These are phyloP conservation scores for Byasa hedistus DNA, from an alignment of 2,888 invertebrate genomes.

Conservation along the genomic window DNA sequence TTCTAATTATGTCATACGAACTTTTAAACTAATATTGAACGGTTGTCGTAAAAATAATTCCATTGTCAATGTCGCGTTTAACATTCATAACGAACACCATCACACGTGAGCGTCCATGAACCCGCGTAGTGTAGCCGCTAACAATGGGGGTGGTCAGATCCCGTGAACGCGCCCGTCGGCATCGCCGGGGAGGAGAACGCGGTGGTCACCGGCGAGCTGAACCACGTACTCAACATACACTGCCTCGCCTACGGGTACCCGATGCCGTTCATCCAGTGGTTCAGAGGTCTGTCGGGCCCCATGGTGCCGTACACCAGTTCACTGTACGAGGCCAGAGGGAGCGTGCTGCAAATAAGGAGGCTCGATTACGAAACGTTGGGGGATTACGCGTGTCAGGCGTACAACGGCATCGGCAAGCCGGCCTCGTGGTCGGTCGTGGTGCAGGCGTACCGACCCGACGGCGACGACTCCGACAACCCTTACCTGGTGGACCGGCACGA, in stretches of 20 bases:
- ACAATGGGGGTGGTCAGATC: constrained; percentile 75
- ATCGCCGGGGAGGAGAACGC: constrained; percentile 84
- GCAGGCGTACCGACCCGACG: constrained; percentile 85
- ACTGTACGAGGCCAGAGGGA: constrained; percentile 86
- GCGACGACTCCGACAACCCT: constrained; percentile 50
- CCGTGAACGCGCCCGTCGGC: constrained; percentile 77
- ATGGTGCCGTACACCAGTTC: constrained; percentile 86
- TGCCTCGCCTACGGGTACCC: constrained; percentile 93
- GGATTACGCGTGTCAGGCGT: constrained; percentile 93
- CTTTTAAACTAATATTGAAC: constrained; percentile 12
- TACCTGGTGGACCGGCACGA: constrained; percentile 44
- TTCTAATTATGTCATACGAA: no score
- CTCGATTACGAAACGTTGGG: constrained; percentile 88
- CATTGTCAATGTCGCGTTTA: constrained; percentile 10
- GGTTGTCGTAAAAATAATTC: background rate
- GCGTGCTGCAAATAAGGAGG: constrained; percentile 86
- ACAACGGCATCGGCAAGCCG: constrained; percentile 88
- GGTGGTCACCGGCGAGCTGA: constrained; percentile 84
- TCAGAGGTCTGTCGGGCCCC: constrained; percentile 85
- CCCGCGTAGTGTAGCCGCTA: constrained; percentile 42
- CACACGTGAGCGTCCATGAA: constrained; percentile 22
- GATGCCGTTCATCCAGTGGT: constrained; percentile 89
- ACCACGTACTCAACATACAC: constrained; percentile 84
- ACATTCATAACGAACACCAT: constrained; percentile 1
- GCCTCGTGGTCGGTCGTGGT: constrained; percentile 88